Base-by-base conservation (phyloP, 2,888 invertebrate genomes). In the Dryococelus australis region DNA sequence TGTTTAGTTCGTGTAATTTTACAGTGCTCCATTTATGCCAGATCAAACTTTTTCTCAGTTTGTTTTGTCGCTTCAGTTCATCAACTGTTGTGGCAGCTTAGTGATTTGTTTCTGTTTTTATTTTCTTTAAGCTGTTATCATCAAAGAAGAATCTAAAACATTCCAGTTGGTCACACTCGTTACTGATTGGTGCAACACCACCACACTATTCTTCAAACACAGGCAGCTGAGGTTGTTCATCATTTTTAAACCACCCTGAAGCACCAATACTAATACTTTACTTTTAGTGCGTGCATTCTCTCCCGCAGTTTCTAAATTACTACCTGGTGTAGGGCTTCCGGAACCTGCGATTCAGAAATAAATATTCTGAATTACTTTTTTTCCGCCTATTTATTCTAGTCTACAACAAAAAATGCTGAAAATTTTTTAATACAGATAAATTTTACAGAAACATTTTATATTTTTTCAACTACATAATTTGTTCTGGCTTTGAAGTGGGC, bases 11-110 rank as follows among this genome's bases (percentile, higher is more conserved):
- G 35, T 43, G 35, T 28, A 83, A 83, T 83, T 83, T 83, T 83
- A 83, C 83, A 20, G 28, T 83, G 16, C 35, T 20, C 28, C 83
- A 28, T 83, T 35, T 83, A 83, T 35, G 83, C 83, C 83, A 83
- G 35, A 83, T 83, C 5, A 9, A 35, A 35, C 24, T 83, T 83
- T 83, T 83, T 28, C 28, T 10, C 0, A 35, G 8, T 83, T 83
- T 83, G 65, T 83, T 83, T 43, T 35, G 83, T 27, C 43, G 28
- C 83, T 83, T 43, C 83, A 35, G 27, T 83, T 24, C 28, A 35
- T 43, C 43, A 28, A 83, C 28, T 83, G 5, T 16, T 28, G 1
- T 10, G 43, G 83, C 83, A 35, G 83, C 83, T 28, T 83, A 83
- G 1, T 9, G 83, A 28, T 83, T 83, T 83, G 83, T 83, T 27